A percentile compares a stretch with the other conserved stretches of the same genome.
Conservation (phyloP, 1,140 invertebrate genomes). For the Drosophila equinoxialis region DNA sequence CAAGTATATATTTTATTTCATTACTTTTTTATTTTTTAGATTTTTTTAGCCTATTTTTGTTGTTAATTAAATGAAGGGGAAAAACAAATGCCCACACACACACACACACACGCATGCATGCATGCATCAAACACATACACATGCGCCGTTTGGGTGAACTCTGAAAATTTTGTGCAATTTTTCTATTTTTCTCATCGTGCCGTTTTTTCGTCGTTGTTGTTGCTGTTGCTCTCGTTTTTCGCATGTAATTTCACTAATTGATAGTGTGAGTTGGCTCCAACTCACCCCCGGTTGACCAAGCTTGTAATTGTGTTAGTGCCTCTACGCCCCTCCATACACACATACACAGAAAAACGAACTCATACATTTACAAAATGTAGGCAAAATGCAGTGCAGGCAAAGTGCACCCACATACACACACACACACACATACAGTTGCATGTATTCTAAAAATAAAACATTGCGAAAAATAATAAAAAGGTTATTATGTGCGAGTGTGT, state of each 20-base stretch:
- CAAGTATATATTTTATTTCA: conserved; percentile 54
- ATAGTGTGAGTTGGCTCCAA: conserved; percentile 66
- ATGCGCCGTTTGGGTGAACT: conserved; percentile 23
- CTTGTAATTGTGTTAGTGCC: conserved; percentile 73
- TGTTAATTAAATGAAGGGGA: conserved; percentile 81
- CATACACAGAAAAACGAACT: conserved; percentile 6
- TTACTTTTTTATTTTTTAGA: conserved; percentile 72
- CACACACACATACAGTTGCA: conserved; percentile 31
- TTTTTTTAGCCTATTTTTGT: conserved; percentile 81
- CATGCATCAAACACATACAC: conserved; percentile 9
- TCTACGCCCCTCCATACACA: neutral
- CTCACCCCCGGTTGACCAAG: conserved; percentile 32
- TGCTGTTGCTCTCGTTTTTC: conserved; percentile 72
- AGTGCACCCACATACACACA: conserved; percentile 16
- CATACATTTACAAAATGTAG: conserved; percentile 13
- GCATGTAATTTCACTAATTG: conserved; percentile 79
- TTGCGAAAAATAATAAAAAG: conserved; percentile 69
- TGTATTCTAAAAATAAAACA: conserved; percentile 65
- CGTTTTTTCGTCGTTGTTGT: conserved; percentile 24
- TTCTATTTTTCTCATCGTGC: conserved; percentile 63
- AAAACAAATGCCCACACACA: conserved; percentile 43
- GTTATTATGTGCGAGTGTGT: conserved; percentile 49
- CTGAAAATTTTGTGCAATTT: conserved; percentile 61
- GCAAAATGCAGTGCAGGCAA: neutral
- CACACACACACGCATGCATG: neutral